Percentiles rank a stretch among this genome's conserved stretches.
phyloP scores from a whole-genome alignment of 2,888 invertebrate genomes.

The Sicus ferrugineus region DNA sequence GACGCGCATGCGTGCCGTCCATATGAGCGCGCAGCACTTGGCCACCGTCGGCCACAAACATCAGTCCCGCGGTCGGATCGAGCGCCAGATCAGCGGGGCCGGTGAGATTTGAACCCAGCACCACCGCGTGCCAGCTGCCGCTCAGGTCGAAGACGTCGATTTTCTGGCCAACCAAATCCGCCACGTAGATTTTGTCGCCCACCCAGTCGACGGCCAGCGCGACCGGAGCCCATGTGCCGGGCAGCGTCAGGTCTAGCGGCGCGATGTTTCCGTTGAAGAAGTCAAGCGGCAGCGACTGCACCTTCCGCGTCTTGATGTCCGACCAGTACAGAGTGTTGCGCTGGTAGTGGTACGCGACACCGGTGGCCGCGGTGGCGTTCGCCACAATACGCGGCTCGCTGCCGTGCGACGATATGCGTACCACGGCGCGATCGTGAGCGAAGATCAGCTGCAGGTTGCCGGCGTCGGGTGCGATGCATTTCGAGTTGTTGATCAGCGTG shows the following conservation, averaged over 20 bases:
- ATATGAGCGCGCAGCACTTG: slow-evolving; percentile 88
- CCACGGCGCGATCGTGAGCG: slow-evolving; percentile 76
- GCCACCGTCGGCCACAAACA: slow-evolving; percentile 87
- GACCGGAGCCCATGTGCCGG: slow-evolving; percentile 89
- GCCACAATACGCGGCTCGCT: slow-evolving; percentile 71
- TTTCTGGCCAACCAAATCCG: slow-evolving; percentile 90
- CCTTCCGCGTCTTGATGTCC: slow-evolving; percentile 85
- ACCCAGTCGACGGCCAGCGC: slow-evolving; percentile 97
- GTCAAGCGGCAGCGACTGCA: slow-evolving; percentile 67
- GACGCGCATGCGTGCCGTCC: slow-evolving; percentile 87
- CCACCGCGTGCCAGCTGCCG: slow-evolving; percentile 88
- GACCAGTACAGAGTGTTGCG: slow-evolving; percentile 87
- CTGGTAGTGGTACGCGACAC: slow-evolving; percentile 83
- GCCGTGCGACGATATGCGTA: slow-evolving; percentile 75
- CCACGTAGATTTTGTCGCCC: slow-evolving; percentile 93
- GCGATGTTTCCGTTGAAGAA: slow-evolving; percentile 64
- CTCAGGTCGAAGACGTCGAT: slow-evolving; percentile 92
- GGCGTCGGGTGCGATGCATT: slow-evolving; percentile 72
- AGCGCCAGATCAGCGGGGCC: slow-evolving; percentile 90
- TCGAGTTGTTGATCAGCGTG: slow-evolving; percentile 69
- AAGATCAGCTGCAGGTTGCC: slow-evolving; percentile 72
- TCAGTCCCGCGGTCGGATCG: slow-evolving; percentile 88
- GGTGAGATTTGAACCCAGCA: slow-evolving; percentile 88
- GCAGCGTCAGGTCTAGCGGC: slow-evolving; percentile 73
- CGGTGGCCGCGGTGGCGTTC: slow-evolving; percentile 85